Conservation (phyloP, 2,888 invertebrate genomes). For the Ichneumoninae sp. region DNA sequence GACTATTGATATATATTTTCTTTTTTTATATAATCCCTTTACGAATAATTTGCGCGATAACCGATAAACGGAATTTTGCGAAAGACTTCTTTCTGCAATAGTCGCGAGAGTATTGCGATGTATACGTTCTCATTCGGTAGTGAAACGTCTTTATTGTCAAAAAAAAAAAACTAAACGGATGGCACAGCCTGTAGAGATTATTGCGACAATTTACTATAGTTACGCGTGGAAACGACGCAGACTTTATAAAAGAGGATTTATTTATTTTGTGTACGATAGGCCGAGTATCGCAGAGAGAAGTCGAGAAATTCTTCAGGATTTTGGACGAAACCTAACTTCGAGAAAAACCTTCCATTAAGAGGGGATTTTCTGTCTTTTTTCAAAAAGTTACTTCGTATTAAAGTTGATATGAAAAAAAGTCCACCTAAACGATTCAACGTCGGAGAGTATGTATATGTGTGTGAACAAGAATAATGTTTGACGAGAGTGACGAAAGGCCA, state of each 20-base stretch:
- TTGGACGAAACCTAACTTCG: background rate
- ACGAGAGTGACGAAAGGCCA: constrained; percentile 50
- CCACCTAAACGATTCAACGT: constrained; percentile 10
- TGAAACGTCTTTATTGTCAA: background rate
- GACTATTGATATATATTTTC: background rate
- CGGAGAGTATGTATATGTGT: constrained; percentile 34
- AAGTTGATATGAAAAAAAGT: background rate
- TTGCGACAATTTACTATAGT: background rate
- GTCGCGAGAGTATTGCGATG: background rate
- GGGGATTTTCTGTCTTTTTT: background rate
- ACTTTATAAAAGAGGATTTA: constrained; percentile 7
- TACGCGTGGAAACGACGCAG: background rate
- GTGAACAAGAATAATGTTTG: constrained; percentile 53
- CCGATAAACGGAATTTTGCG: too few relatives aligned
- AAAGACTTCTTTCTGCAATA: too few relatives aligned
- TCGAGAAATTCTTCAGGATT: background rate
- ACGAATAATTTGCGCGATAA: too few relatives aligned
- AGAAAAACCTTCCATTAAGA: constrained; percentile 34
- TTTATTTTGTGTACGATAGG: constrained; percentile 30
- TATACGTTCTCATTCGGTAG: background rate
- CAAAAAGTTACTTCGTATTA: background rate
- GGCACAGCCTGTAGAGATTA: background rate
- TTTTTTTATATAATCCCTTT: background rate
- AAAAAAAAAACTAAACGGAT: background rate
- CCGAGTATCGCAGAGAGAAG: background rate